phyloP scores from a whole-genome alignment of 2,113 vertebrate species.

The Thalassoma bifasciatum region DNA sequence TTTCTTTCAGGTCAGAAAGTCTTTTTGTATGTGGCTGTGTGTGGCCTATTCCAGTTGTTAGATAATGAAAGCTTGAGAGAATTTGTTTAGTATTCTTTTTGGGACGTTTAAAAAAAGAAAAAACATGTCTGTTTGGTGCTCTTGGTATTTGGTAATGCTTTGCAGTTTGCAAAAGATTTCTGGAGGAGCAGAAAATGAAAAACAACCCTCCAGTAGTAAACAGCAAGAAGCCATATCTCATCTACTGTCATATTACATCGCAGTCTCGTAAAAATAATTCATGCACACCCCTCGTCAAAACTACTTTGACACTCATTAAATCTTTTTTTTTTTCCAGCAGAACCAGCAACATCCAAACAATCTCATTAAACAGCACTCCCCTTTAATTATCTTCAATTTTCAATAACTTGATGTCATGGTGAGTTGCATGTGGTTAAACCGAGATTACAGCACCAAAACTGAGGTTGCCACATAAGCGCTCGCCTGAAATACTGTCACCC shows the following conservation, averaged over 20 bases:
- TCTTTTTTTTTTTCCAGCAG: not conserved
- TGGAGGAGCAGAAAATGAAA: not conserved
- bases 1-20: not conserved
- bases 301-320: slow-evolving; percentile 1
- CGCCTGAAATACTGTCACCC: slow-evolving; percentile 20
- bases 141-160: slow-evolving; percentile 9
- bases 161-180: not conserved
- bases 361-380: slow-evolving; percentile 17
- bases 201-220: not conserved
- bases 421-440: slow-evolving; percentile 46
- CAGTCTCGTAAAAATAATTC: slow-evolving; percentile 14
- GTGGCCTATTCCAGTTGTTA: slow-evolving; percentile 26
- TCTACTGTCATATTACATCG: not conserved
- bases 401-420: slow-evolving; percentile 27
- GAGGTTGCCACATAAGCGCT: slow-evolving; percentile 20
- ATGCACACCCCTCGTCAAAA: not conserved
- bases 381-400: slow-evolving; percentile 26
- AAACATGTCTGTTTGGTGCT: slow-evolving; percentile 1
- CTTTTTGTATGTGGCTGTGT: slow-evolving; percentile 17
- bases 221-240: not conserved
- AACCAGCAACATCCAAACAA: slow-evolving; percentile 1
- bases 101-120: not conserved
- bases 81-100: slow-evolving; percentile 1
- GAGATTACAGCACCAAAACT: slow-evolving; percentile 20
- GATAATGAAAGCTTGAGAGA: slow-evolving; percentile 32